A percentile compares a stretch with the other conserved stretches of the same genome.
Evolutionary conservation across 2,888 invertebrate species (phyloP).

Genomic region (Yponomeuta sedellus): DNA sequence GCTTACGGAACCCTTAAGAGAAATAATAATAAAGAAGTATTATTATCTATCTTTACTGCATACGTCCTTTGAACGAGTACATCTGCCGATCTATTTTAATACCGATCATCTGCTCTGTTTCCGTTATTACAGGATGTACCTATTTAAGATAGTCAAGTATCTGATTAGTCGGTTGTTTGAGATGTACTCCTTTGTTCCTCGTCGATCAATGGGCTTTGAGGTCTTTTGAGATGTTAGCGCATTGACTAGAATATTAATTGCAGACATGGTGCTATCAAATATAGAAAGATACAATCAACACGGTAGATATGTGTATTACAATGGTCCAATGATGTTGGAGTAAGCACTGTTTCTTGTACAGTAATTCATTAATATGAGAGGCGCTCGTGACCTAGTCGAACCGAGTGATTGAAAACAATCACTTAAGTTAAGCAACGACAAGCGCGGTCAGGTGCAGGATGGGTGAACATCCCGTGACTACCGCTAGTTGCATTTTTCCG

Average conservation of each 20-base stretch:
- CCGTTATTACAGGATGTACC: conserved; percentile 18
- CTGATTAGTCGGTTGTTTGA: not conserved
- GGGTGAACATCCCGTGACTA: too few species aligned
- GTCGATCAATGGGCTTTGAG: not conserved
- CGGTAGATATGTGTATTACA: too few species aligned
- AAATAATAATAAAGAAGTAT: conserved; percentile 30
- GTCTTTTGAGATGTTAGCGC: not conserved
- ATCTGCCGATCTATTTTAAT: conserved; percentile 55
- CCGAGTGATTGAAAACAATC: too few species aligned
- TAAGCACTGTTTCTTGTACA: too few species aligned
- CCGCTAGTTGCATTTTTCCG: too few species aligned
- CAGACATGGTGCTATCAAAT: not conserved
- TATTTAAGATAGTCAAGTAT: not conserved
- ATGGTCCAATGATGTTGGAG: too few species aligned
- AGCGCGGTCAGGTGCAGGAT: too few species aligned
- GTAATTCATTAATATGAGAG: too few species aligned
- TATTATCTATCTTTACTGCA: conserved; percentile 54
- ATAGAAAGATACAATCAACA: too few species aligned
- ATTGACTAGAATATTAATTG: not conserved
- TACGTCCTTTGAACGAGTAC: conserved; percentile 34
- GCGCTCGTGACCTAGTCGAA: too few species aligned
- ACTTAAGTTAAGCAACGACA: too few species aligned
- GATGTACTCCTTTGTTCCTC: not conserved
- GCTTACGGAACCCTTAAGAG: not conserved
- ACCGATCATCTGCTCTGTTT: conserved; percentile 36